Base-by-base conservation (phyloP, 2,113 vertebrate species). In the Cebus imitator region DNA sequence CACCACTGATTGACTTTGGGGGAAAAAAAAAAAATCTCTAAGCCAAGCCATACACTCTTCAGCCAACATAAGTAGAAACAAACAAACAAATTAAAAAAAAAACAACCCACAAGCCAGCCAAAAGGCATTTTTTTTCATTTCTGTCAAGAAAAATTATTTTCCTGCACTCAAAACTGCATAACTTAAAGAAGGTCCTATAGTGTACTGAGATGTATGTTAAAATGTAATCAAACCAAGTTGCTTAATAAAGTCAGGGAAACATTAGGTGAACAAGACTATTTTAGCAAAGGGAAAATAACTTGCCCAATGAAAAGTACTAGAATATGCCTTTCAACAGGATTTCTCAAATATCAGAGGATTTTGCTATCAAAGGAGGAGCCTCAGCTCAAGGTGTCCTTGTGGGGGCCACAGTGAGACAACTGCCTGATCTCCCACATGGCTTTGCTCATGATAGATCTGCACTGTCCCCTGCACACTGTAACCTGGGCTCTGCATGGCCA, bases 301-400 rank as follows among this genome's bases (percentile, higher is more conserved):
- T 58, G 37, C 55, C 27, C 32, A 66, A 10, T 48, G 11, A 87
- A 87, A 64, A 84, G 21, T 30, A 61, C 48, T 81, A 37, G 78
- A 57, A 87, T 50, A 43, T 43, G 64, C 25, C 75, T 94, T 68
- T 57, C 55, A 61, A 70, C n/a, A 21, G 25, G 50, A 75, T 72
- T 92, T 90, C 87, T 90, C 94, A 90, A 52, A 23, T 90, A 23
- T 25, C 18, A 80, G 32, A 87, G 81, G 17, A 66, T 50, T 95
- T 82, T 81, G 68, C 43, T 43, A 50, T 86, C n/a, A 32, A n/a
- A n/a, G 20, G 25, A 79, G 21, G 12, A 78, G 25, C 7, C 83
- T 86, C 57, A 61, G 17, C 17, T 70, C 64, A n/a, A 52, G 48
- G 32, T 48, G 18, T 89, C 45, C 70, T 45, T 92, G 30, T 76